phyloP scores from a whole-genome alignment of 2,888 invertebrate species.

The Hemicrepidius hirtus region DNA sequence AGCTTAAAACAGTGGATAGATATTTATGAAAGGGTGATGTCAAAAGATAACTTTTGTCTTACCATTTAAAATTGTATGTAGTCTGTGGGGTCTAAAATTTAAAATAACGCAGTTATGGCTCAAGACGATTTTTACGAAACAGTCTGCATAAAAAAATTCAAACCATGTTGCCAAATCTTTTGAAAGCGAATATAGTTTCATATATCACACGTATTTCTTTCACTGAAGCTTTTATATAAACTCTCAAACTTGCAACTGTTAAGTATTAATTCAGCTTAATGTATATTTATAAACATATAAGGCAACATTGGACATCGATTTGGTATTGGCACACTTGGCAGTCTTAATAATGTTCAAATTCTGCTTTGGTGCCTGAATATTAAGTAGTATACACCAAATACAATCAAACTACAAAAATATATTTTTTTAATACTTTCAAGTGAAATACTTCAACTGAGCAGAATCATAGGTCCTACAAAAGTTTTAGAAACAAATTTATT shows the following conservation, averaged over 20 bases:
- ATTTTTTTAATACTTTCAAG: conserved; percentile 22
- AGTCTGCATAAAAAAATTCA: no score
- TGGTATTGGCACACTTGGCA: conserved; percentile 52
- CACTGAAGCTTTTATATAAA: conserved; percentile 4
- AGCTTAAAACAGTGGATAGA: no score
- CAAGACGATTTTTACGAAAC: no score
- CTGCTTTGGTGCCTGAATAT: conserved; percentile 40
- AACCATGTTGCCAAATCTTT: background rate
- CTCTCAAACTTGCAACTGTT: conserved; percentile 13
- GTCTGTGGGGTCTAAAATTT: no score
- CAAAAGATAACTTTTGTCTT: no score
- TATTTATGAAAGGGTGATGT: no score
- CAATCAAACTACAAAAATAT: conserved; percentile 31
- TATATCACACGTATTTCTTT: background rate
- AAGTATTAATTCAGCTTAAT: conserved; percentile 13
- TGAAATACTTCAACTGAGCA: conserved; percentile 23
- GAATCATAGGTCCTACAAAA: background rate
- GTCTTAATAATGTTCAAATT: conserved; percentile 43
- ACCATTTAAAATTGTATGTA: no score
- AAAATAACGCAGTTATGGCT: no score
- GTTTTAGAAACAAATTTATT: no score
- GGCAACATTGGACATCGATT: conserved; percentile 49
- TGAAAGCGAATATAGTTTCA: background rate
- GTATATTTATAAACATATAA: conserved; percentile 36
- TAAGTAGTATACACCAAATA: conserved; percentile 26